A percentile compares a stretch with the other conserved stretches of the same genome.
These are phyloP conservation scores for Saccostrea cuccullata DNA, from an alignment of 1,140 invertebrate genomes.

Conservation along the genomic window DNA sequence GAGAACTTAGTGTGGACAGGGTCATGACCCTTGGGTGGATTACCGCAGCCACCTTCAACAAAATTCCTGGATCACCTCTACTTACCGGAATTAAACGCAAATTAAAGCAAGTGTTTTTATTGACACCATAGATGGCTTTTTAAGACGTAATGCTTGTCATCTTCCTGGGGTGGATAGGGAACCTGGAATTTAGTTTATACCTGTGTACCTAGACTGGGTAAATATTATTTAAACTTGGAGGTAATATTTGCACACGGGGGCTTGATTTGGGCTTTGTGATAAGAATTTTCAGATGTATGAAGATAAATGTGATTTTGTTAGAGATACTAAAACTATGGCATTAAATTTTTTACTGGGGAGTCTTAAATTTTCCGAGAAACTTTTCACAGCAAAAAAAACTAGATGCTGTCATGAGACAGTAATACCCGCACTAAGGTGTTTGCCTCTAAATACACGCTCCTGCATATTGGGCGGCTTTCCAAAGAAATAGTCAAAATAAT, in stretches of 20 bases:
- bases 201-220: slow-evolving; percentile 16
- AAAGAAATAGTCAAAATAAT: too few relatives aligned
- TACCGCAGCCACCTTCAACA: slow-evolving; percentile 17
- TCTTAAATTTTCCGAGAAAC: not conserved
- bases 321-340: not conserved
- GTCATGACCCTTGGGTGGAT: slow-evolving; percentile 10
- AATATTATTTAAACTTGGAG: slow-evolving; percentile 31
- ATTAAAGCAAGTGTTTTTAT: slow-evolving; percentile 36
- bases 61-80: slow-evolving; percentile 30
- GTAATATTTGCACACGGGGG: slow-evolving; percentile 18
- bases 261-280: slow-evolving; percentile 20
- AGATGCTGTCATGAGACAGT: too few relatives aligned
- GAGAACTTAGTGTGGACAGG: slow-evolving; percentile 1
- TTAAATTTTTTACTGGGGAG: not conserved
- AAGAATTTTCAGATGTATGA: slow-evolving; percentile 31
- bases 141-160: slow-evolving; percentile 35
- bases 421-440: too few relatives aligned
- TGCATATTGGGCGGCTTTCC: too few relatives aligned
- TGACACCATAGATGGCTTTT: slow-evolving; percentile 28
- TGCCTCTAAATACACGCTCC: too few relatives aligned
- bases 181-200: slow-evolving; percentile 6
- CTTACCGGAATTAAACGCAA: slow-evolving; percentile 14
- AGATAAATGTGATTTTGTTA: not conserved
- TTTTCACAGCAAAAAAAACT: not conserved
- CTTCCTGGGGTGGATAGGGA: slow-evolving; percentile 12